phyloP scores from a whole-genome alignment of 2,888 invertebrate genomes.

The Willowsia nigromaculata region DNA sequence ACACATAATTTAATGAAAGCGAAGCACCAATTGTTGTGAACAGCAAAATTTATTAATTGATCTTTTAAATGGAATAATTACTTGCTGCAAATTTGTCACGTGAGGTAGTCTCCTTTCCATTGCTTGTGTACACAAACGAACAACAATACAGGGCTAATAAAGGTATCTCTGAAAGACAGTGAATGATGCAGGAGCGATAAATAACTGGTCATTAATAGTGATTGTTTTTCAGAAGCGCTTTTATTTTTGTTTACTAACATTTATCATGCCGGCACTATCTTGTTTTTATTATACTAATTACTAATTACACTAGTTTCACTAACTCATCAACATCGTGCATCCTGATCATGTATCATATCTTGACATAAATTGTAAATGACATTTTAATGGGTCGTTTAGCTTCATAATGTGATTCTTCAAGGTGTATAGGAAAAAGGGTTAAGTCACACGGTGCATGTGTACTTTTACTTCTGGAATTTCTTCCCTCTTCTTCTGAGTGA shows the following conservation, averaged over 20 bases:
- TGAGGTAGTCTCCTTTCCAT: conserved; percentile 23
- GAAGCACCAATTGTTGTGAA: conserved; percentile 62
- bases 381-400: background rate
- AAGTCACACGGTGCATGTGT: no score
- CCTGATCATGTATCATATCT: background rate
- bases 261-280: conserved; percentile 23
- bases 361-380: conserved; percentile 16
- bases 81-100: conserved; percentile 62
- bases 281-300: conserved; percentile 1
- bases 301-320: conserved; percentile 14
- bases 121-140: background rate
- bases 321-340: background rate
- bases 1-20: conserved; percentile 46
- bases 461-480: background rate
- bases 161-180: background rate
- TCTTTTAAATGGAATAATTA: conserved; percentile 48
- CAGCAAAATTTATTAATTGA: conserved; percentile 68
- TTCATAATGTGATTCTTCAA: conserved; percentile 5
- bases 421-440: background rate
- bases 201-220: conserved; percentile 35
- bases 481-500: no score
- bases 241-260: background rate
- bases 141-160: background rate
- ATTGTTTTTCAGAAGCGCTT: conserved; percentile 33
- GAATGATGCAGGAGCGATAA: conserved; percentile 17